Evolutionary conservation across 2,888 invertebrate species (phyloP), one percentile per base, ranked within the genome.

Genomic region (Andricus quercusramuli): DNA sequence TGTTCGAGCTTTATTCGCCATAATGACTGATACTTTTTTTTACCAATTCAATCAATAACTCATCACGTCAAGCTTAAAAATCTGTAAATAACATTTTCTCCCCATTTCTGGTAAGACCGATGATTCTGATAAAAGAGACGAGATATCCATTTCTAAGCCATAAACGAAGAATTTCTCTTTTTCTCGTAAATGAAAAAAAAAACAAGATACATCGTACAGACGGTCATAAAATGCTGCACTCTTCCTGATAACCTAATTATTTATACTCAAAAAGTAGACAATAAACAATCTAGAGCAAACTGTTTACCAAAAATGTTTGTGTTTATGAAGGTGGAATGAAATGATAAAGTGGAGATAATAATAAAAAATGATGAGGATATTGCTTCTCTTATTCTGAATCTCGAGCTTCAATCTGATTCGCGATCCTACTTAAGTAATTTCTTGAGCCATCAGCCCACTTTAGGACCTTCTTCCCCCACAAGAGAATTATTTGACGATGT

Each of bases 381-480:
- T 11, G 41, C 41, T 44, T 67, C 32, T n/a, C n/a, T 44, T 68
- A 51, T n/a, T 51, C 59, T 77, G 79, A 59, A n/a, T 76, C 32
- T 79, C 66, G 78, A 80, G 77, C 78, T 44, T 67, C 83, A 64
- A 79, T 83, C 84, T 79, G 80, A 78, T 79, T 65, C 79, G 82
- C 79, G 82, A 85, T 81, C 81, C 87, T 84, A 86, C 85, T 86
- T 86, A 84, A 81, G 83, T 81, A 78, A 84, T 83, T 83, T 85
- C 86, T 83, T 51, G 76, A 80, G 82, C 84, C 86, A 88, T 88
- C 88, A 87, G 86, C 87, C 88, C 85, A 89, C 87, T 86, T 88
- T 82, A 77, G 67, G 81, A 78, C 82, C 86, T 84, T 84, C 81
- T 86, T 83, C 37, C 66, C 74, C 74, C 74, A 11, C 78, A 67